A percentile compares a stretch with the other conserved stretches of the same genome.
Conservation (phyloP, 2,888 invertebrate species). For the Drosophila anomalata region DNA sequence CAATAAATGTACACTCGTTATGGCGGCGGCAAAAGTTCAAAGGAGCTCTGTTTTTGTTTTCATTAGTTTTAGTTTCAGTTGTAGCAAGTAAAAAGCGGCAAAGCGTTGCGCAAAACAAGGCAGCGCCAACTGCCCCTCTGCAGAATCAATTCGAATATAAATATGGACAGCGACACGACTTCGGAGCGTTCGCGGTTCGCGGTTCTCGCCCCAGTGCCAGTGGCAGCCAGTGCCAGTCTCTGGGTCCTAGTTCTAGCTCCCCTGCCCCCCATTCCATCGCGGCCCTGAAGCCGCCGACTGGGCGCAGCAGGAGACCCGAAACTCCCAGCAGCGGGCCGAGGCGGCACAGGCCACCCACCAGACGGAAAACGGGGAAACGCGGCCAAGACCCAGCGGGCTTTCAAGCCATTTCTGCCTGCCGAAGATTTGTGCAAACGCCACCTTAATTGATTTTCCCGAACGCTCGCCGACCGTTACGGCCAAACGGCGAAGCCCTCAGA, state of each 20-base stretch:
- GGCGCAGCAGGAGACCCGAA: no score
- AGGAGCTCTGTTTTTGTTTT: slow-evolving; percentile 44
- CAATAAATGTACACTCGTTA: slow-evolving; percentile 60
- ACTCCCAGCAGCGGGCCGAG: no score
- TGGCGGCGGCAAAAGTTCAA: slow-evolving; percentile 73
- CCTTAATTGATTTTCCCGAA: not conserved
- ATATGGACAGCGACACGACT: no score
- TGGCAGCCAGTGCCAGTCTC: no score
- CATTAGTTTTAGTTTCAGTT: slow-evolving; percentile 55
- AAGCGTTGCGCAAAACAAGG: slow-evolving; percentile 8
- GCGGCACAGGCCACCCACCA: no score
- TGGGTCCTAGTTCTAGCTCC: no score
- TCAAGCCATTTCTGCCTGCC: not conserved
- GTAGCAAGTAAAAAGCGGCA: slow-evolving; percentile 57
- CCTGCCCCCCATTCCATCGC: no score
- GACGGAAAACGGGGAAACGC: slow-evolving; percentile 22
- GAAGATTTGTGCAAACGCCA: not conserved
- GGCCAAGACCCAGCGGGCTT: slow-evolving; percentile 47
- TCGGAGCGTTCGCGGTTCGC: no score
- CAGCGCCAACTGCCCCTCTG: no score
- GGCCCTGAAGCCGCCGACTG: no score
- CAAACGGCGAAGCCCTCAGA: slow-evolving; percentile 8
- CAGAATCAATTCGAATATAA: no score
- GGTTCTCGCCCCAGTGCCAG: no score
- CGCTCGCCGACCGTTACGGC: not conserved